Percentiles rank a stretch among this genome's conserved stretches.
Evolutionary conservation across 2,113 vertebrate genomes (phyloP).

Genomic region (Tragelaphus imberbis): DNA sequence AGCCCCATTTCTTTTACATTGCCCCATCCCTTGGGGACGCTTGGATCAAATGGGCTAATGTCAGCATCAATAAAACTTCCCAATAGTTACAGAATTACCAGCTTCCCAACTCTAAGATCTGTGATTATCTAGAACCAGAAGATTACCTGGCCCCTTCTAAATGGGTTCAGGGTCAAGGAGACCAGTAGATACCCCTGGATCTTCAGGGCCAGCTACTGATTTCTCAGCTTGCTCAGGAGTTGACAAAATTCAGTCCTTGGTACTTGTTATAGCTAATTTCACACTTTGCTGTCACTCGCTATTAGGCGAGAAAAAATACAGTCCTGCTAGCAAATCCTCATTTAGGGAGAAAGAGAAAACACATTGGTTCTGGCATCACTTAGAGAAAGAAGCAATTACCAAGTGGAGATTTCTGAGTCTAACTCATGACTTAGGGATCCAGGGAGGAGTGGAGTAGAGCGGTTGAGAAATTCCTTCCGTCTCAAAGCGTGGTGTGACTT

Average conservation of each 20-base stretch:
- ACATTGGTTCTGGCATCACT: neutral
- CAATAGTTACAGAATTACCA: neutral
- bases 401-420: constrained; percentile 2
- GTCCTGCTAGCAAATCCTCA: constrained; percentile 55
- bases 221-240: constrained; percentile 37
- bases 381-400: constrained; percentile 50
- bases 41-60: neutral
- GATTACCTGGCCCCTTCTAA: neutral
- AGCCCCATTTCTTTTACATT: neutral
- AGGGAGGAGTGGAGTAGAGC: neutral
- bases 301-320: constrained; percentile 63
- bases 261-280: constrained; percentile 63
- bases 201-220: neutral
- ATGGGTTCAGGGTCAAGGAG: neutral
- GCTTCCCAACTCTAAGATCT: neutral
- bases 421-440: neutral
- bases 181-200: neutral
- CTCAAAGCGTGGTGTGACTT: neutral
- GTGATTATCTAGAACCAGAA: neutral
- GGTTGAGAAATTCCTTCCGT: neutral
- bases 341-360: constrained; percentile 56
- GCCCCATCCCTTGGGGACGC: neutral
- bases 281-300: constrained; percentile 59
- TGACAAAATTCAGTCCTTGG: constrained; percentile 7
- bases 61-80: neutral